Conservation (phyloP, 2,113 vertebrate species). For the Anolis carolinensis region DNA sequence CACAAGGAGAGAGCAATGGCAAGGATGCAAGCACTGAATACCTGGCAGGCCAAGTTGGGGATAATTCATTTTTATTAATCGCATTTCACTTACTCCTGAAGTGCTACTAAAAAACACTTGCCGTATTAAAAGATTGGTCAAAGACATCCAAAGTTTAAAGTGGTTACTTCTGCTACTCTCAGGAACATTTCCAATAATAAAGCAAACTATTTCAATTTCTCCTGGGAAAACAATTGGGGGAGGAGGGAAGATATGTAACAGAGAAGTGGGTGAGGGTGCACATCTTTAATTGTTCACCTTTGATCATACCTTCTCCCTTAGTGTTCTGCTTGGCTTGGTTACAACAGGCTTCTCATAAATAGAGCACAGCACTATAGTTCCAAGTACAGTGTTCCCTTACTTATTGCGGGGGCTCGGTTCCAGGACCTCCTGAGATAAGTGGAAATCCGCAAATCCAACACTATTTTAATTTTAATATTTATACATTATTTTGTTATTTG, state of each 20-base stretch:
- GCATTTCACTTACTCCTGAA: slow-evolving; percentile 36
- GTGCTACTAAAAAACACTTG: background rate
- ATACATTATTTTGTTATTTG: too few relatives aligned
- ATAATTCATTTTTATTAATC: slow-evolving; percentile 52
- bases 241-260: background rate
- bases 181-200: slow-evolving; percentile 6
- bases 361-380: background rate
- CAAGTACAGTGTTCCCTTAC: too few relatives aligned
- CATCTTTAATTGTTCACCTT: background rate
- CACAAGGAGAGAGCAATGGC: slow-evolving; percentile 47
- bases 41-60: slow-evolving; percentile 19
- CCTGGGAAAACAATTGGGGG: background rate
- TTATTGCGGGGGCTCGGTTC: too few relatives aligned
- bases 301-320: background rate
- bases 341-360: too few relatives aligned
- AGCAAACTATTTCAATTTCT: background rate
- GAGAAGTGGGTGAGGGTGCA: too few relatives aligned
- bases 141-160: slow-evolving; percentile 12
- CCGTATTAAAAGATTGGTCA: slow-evolving; percentile 22
- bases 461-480: too few relatives aligned
- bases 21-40: slow-evolving; percentile 36
- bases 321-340: background rate
- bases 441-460: too few relatives aligned
- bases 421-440: too few relatives aligned
- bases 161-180: slow-evolving; percentile 1